These are phyloP conservation scores for Delichon dasypus DNA, from an alignment of 2,797 vertebrate genomes.

Conservation along the genomic window DNA sequence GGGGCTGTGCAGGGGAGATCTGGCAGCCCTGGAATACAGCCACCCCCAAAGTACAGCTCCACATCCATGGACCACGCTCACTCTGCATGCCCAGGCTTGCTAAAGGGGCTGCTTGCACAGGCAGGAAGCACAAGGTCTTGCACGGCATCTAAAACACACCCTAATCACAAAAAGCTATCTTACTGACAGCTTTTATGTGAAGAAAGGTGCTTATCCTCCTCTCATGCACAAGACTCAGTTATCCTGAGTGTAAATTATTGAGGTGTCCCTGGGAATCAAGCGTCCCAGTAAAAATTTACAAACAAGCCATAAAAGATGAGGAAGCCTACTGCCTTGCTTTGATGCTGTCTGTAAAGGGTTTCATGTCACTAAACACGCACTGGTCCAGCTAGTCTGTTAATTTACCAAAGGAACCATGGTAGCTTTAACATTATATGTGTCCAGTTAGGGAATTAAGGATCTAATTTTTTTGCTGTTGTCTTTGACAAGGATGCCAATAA, in stretches of 20 bases:
- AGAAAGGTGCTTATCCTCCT: neutral
- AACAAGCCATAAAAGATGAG: neutral
- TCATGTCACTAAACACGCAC: neutral
- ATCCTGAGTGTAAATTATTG: neutral
- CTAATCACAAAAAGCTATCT: neutral
- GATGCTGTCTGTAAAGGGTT: neutral
- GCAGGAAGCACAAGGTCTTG: neutral
- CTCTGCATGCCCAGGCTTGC: neutral
- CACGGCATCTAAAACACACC: neutral
- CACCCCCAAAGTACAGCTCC: neutral
- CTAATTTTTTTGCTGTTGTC: neutral
- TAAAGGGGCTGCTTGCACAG: neutral
- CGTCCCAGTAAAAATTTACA: slow-evolving; percentile 22
- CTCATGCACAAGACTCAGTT: neutral
- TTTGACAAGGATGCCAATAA: neutral
- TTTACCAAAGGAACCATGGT: neutral
- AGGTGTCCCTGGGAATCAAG: neutral
- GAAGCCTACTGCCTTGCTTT: neutral
- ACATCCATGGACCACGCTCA: accelerated
- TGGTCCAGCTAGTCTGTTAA: neutral
- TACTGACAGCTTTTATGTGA: neutral
- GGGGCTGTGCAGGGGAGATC: neutral
- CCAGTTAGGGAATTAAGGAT: neutral
- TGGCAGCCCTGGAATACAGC: neutral
- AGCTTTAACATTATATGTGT: neutral